These are phyloP conservation scores for Orientallactaga bullata DNA, from an alignment of 2,113 vertebrate species.

Conservation along the genomic window DNA sequence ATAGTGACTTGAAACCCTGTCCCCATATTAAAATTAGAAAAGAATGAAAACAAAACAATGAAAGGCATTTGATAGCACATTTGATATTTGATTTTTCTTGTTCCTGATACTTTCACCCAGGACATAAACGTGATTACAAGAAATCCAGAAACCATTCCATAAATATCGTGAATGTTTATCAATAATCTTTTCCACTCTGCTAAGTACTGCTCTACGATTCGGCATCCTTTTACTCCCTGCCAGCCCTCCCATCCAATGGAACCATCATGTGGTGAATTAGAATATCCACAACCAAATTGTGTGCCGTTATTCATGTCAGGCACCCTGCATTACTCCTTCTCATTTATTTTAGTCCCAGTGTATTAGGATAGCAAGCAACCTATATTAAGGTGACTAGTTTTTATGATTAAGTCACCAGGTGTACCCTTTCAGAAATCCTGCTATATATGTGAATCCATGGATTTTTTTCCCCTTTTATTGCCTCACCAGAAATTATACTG, in stretches of 20 bases:
- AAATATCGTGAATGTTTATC: background rate
- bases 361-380: background rate
- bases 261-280: background rate
- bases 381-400: background rate
- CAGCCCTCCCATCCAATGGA: background rate
- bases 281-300: background rate
- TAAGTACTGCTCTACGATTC: too few species aligned
- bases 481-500: background rate
- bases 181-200: background rate
- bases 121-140: background rate
- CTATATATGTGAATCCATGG: too few species aligned
- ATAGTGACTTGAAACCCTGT: too few species aligned
- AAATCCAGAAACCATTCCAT: background rate
- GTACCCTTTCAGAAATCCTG: background rate
- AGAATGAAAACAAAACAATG: background rate
- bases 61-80: background rate
- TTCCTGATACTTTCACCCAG: background rate
- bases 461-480: background rate
- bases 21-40: too few species aligned
- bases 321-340: background rate
- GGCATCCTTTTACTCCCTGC: background rate
- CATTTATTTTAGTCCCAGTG: background rate
- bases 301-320: background rate
- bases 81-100: background rate
- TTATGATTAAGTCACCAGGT: background rate